These are phyloP conservation scores for Julus scandinavius DNA, from an alignment of 2,888 invertebrate genomes.

Conservation along the genomic window DNA sequence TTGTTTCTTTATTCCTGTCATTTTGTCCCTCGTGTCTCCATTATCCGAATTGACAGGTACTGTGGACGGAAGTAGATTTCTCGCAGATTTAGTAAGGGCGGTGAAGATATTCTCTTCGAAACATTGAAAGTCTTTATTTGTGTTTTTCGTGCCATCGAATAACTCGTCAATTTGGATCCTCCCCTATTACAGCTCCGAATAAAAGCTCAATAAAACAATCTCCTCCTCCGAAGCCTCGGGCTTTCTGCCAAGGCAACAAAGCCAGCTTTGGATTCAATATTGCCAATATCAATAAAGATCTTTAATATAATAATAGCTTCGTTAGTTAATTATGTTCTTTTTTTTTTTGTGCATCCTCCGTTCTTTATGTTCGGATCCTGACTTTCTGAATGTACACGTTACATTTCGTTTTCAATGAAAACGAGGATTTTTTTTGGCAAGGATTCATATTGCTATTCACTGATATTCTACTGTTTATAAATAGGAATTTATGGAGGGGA, in stretches of 20 bases:
- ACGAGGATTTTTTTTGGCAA: too few species aligned
- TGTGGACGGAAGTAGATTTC: background rate
- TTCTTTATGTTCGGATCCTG: background rate
- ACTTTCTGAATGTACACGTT: background rate
- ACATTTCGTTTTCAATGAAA: too few species aligned
- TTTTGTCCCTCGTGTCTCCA: background rate
- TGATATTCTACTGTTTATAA: background rate
- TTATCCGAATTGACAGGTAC: background rate
- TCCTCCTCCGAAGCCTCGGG: background rate
- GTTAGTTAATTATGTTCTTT: background rate
- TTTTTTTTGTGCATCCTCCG: background rate
- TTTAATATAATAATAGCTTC: constrained; percentile 42
- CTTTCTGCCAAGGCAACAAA: background rate
- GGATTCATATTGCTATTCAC: background rate
- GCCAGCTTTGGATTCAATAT: background rate
- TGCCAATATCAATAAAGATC: constrained; percentile 39
- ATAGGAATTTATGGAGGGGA: background rate
- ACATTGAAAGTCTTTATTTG: background rate
- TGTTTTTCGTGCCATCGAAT: background rate
- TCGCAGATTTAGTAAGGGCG: background rate
- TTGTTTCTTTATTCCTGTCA: background rate
- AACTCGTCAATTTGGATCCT: background rate
- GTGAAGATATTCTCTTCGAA: background rate
- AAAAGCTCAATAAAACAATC: constrained; percentile 8
- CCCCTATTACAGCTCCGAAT: background rate